Percentiles rank a stretch among this genome's conserved stretches.
These are phyloP conservation scores for Sceloporus tristichus DNA, from an alignment of 2,113 vertebrate species.

Conservation along the genomic window DNA sequence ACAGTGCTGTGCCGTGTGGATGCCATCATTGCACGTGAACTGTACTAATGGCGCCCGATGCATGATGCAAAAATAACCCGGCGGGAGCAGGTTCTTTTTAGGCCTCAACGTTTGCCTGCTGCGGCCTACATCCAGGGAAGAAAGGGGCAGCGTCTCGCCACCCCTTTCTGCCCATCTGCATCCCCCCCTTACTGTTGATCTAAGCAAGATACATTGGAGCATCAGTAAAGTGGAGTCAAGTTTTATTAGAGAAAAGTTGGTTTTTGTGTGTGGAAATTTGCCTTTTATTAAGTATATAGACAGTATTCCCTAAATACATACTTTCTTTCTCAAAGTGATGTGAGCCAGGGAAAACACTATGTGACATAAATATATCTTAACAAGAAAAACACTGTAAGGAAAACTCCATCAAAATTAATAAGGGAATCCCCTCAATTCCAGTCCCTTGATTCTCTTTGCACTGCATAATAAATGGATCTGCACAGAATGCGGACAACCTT, in stretches of 20 bases:
- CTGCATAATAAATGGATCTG: neutral
- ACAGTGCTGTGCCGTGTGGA: no score
- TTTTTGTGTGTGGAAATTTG: neutral
- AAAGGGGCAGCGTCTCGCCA: no score
- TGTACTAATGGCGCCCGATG: no score
- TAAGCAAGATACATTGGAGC: no score
- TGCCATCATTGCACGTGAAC: no score
- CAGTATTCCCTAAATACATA: neutral
- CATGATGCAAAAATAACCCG: no score
- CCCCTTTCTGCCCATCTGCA: no score
- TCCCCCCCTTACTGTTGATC: no score
- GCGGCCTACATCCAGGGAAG: no score
- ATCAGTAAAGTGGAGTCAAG: neutral
- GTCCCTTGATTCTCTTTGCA: neutral
- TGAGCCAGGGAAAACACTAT: neutral
- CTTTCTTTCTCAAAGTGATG: neutral
- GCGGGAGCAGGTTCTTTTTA: no score
- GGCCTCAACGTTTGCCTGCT: no score
- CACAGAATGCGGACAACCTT: neutral
- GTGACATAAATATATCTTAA: neutral
- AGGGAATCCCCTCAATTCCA: neutral
- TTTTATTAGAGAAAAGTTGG: no score
- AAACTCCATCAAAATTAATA: neutral
- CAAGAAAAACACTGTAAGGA: neutral
- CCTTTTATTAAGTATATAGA: neutral